Evolutionary conservation across 2,113 vertebrate genomes (phyloP).

Genomic region (Megaceryle torquata): DNA sequence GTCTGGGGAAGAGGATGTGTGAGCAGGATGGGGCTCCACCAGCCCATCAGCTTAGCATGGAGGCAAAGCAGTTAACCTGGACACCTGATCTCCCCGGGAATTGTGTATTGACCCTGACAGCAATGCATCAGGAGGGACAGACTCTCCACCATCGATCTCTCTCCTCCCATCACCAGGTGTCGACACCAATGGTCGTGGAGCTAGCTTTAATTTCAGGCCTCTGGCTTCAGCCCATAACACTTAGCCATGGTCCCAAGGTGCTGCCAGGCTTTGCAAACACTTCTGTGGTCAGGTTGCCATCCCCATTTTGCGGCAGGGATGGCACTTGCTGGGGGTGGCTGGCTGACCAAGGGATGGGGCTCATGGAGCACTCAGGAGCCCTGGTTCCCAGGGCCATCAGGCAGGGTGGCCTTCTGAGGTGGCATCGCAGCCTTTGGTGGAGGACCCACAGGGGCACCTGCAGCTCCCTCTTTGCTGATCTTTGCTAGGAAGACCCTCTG

Average conservation of each 20-base stretch:
- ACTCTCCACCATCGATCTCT: conserved; percentile 37
- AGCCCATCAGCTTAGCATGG: background rate
- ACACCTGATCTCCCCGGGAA: conserved; percentile 4
- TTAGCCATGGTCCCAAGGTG: background rate
- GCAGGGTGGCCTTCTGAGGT: background rate
- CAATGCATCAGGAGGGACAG: conserved; percentile 33
- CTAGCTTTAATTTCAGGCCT: conserved; percentile 24
- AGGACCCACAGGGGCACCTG: background rate
- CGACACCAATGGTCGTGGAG: background rate
- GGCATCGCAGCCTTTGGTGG: background rate
- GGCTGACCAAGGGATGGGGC: background rate
- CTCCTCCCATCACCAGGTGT: conserved; percentile 57
- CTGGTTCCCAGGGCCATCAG: background rate
- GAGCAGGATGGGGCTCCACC: background rate
- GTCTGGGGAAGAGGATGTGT: background rate
- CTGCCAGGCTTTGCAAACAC: background rate
- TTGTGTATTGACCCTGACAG: conserved; percentile 50
- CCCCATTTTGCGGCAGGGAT: background rate
- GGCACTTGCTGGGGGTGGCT: background rate
- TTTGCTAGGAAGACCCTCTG: background rate
- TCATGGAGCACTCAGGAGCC: background rate
- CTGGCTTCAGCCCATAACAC: background rate
- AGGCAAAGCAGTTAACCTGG: conserved; percentile 53
- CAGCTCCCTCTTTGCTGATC: background rate
- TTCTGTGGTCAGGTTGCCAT: background rate